Evolutionary conservation across 2,113 vertebrate genomes (phyloP).

Genomic region (Pomatorhinus ruficollis): DNA sequence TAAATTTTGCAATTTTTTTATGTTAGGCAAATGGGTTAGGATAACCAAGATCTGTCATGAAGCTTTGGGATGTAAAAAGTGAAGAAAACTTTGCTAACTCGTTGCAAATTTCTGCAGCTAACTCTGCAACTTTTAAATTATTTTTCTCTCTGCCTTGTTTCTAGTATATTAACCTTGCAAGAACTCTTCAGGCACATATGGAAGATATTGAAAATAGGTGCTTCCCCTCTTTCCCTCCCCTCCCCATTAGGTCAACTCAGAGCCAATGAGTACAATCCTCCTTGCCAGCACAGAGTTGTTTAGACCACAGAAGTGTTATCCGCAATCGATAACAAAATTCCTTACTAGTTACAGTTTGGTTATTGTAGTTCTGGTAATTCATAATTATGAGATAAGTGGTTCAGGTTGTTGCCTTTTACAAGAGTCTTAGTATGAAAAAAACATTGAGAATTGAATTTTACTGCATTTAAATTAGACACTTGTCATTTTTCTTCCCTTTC

Average conservation of each 20-base stretch:
- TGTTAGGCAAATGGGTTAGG: too few relatives aligned
- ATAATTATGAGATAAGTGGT: not conserved
- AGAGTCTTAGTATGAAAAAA: not conserved
- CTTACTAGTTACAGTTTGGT: not conserved
- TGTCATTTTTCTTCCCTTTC: not conserved
- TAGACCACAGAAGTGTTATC: not conserved
- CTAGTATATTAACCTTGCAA: constrained; percentile 98
- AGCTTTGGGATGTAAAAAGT: not conserved
- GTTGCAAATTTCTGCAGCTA: constrained; percentile 64
- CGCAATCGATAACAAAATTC: not conserved
- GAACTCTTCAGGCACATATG: constrained; percentile 98
- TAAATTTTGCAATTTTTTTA: too few relatives aligned
- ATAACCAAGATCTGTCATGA: too few relatives aligned
- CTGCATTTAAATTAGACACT: not conserved
- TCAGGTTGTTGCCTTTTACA: not conserved
- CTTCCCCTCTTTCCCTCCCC: constrained; percentile 60
- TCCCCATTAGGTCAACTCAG: constrained; percentile 58
- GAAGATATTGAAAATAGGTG: constrained; percentile 98
- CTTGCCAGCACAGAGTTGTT: not conserved
- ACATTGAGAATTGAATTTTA: not conserved
- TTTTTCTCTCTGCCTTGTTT: constrained; percentile 82
- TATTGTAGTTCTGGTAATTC: not conserved
- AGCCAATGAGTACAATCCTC: constrained; percentile 49
- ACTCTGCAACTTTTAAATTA: constrained; percentile 80
- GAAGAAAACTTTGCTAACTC: constrained; percentile 67